Base-by-base conservation (phyloP, 2,113 vertebrate genomes). In the Paedocypris sp. region DNA sequence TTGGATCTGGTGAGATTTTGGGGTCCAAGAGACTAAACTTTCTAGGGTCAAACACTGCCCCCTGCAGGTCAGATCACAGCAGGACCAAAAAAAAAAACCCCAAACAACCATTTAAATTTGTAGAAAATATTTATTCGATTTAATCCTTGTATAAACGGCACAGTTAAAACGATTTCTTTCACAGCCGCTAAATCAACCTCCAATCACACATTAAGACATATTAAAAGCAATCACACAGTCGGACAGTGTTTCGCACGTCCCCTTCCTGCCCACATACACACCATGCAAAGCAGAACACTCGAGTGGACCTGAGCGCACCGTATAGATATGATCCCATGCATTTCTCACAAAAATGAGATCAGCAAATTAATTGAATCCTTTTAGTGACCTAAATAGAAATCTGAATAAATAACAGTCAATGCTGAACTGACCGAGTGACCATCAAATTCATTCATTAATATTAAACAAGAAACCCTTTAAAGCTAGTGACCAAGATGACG, bases 301-400 rank as follows among this genome's bases (percentile, higher is more conserved):
- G 61, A 69, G 67, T 75, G 53, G 51, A 72, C 71, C 75, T 66
- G 68, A 80, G 70, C 59, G 65, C 59, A 73, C 46, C 2, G 18
- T 43, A 26, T 49, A 36, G 13, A 28, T 29, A 22, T 43, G 7
- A 54, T 42, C 19, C 48, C 32, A 3, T 69, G 69, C 70, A 72
- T 73, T 35, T 52, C 10, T 58, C 42, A 58, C 15, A 46, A 46
- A 46, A 60, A 52, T 33, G 42, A 35, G 29, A 69, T 64, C 60
- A 6, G 16, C 4, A 4, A 56, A 49, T 18, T 16, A 8, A 54
- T 54, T 54, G 18, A 48, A 42, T 42, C 25, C 32, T 43, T n/a
- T 42, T 60, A 23, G 73, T 54, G 9, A 63, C 73, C 48, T 42
- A 54, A 62, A 43, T 31, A 42, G 9, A 56, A 36, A 54, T 1